Percentiles rank a stretch among this genome's conserved stretches.
phyloP scores from a whole-genome alignment of 2,888 invertebrate genomes.

The Abrostola triplasia region DNA sequence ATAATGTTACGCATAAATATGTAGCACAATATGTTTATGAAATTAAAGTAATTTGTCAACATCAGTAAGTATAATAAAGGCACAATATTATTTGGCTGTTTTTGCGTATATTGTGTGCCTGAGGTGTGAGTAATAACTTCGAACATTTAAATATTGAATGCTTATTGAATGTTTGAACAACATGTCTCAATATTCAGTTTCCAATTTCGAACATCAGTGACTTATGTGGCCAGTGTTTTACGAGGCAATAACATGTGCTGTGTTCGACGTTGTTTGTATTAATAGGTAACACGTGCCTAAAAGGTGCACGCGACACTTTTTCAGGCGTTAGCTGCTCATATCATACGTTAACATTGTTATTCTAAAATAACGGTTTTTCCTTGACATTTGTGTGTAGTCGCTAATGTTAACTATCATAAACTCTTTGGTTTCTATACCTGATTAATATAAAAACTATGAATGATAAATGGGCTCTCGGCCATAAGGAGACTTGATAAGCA shows the following conservation, averaged over 20 bases:
- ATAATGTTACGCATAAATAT: no score
- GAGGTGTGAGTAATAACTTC: background rate
- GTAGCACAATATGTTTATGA: no score
- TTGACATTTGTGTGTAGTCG: background rate
- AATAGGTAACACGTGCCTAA: slow-evolving; percentile 1
- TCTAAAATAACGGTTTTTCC: background rate
- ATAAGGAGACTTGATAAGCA: no score
- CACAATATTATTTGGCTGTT: no score
- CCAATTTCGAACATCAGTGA: background rate
- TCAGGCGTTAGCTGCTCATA: background rate
- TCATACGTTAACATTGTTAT: background rate
- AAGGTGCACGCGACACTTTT: background rate
- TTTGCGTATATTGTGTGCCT: no score
- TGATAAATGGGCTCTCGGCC: no score
- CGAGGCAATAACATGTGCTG: background rate
- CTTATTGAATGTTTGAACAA: background rate
- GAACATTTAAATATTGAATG: slow-evolving; percentile 1
- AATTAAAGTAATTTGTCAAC: no score
- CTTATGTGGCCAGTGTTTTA: slow-evolving; percentile 1
- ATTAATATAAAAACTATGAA: no score
- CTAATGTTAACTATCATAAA: background rate
- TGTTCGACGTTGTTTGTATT: background rate
- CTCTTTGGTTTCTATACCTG: no score
- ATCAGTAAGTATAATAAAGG: no score
- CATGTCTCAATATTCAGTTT: background rate